A percentile compares a stretch with the other conserved stretches of the same genome.
Evolutionary conservation across 2,797 vertebrate species (phyloP).

Genomic region (Mormyrus proboscirostris): DNA sequence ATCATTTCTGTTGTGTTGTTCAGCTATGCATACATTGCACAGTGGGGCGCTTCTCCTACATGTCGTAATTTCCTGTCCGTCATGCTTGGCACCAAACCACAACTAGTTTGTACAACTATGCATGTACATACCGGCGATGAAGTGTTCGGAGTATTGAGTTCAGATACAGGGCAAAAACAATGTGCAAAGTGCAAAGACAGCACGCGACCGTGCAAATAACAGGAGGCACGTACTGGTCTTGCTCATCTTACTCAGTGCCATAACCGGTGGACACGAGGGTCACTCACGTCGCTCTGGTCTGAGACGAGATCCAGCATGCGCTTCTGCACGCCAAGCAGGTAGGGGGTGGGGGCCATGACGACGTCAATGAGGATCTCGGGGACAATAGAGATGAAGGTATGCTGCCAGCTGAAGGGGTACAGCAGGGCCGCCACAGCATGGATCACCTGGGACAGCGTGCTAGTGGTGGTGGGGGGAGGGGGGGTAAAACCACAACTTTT

Average conservation of each 20-base stretch:
- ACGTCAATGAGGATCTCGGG: conserved; percentile 83
- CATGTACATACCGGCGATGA: neutral
- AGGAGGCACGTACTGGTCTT: neutral
- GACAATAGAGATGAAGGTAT: conserved; percentile 91
- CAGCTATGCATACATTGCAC: neutral
- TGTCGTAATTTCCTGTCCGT: neutral
- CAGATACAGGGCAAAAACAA: neutral
- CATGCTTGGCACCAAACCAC: neutral
- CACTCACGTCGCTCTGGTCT: conserved; percentile 69
- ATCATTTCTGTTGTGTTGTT: neutral
- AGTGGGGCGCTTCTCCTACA: neutral
- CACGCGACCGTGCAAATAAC: neutral
- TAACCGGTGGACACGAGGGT: neutral
- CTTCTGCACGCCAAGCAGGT: conserved; percentile 87
- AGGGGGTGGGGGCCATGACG: conserved; percentile 88
- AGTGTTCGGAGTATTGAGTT: neutral
- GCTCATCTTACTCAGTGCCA: neutral
- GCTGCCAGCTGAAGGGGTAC: conserved; percentile 92
- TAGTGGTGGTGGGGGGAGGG: conserved; percentile 43
- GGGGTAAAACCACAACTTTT: neutral
- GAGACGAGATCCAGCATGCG: conserved; percentile 61
- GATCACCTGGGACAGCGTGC: conserved; percentile 84
- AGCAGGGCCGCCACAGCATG: conserved; percentile 86
- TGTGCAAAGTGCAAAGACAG: neutral
- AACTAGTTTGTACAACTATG: neutral